Evolutionary conservation across 2,797 vertebrate genomes (phyloP).

Genomic region (Apodemus agrarius): DNA sequence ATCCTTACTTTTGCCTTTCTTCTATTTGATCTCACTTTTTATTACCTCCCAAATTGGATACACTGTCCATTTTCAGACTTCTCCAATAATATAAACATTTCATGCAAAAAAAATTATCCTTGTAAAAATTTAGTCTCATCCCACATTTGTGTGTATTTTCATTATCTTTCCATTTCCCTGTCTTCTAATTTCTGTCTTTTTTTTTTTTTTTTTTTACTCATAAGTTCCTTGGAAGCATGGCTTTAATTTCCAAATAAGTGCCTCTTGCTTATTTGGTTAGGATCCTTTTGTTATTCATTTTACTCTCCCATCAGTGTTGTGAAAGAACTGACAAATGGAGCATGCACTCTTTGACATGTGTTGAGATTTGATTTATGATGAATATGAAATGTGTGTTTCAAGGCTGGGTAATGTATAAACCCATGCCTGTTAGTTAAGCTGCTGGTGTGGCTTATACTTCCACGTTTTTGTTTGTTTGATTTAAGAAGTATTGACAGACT

Average conservation of each 20-base stretch:
- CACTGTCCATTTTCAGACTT: neutral
- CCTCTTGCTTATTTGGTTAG: neutral
- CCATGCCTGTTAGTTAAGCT: neutral
- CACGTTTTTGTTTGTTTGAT: slow-evolving; percentile 1
- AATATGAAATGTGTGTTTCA: neutral
- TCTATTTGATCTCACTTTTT: neutral
- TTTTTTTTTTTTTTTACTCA: neutral
- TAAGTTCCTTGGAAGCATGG: neutral
- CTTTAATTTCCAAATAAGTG: neutral
- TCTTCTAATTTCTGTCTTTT: neutral
- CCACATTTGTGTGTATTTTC: slow-evolving; percentile 1
- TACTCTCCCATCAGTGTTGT: neutral
- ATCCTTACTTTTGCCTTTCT: neutral
- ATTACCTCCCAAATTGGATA: neutral
- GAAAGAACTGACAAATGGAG: neutral
- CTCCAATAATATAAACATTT: neutral
- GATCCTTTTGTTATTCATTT: slow-evolving; percentile 25
- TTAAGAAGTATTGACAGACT: neutral
- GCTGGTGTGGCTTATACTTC: neutral
- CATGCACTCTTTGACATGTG: neutral
- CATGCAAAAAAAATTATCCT: neutral
- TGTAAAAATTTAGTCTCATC: neutral
- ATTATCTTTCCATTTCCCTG: neutral
- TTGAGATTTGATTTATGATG: neutral
- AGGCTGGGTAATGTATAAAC: neutral